A percentile compares a stretch with the other conserved stretches of the same genome.
These are phyloP conservation scores for Erebia ligea DNA, from an alignment of 2,888 invertebrate species.

Conservation along the genomic window DNA sequence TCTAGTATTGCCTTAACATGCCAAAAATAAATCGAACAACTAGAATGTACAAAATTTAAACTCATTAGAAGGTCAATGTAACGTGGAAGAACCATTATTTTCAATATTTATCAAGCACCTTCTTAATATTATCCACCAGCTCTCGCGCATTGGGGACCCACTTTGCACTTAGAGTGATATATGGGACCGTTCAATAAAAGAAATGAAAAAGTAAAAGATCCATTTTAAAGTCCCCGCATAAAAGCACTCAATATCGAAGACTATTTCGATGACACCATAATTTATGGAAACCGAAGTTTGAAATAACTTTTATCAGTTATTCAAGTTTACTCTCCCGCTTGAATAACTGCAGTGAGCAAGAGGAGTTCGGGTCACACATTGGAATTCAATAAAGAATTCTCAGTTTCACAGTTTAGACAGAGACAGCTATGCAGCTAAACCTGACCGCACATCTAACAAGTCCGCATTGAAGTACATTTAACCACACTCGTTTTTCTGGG, in stretches of 20 bases:
- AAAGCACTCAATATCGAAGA: conserved; percentile 35
- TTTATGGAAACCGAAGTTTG: conserved; percentile 39
- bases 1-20: no score
- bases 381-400: conserved; percentile 57
- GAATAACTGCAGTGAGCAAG: conserved; percentile 31
- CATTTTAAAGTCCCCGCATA: conserved; percentile 28
- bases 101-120: neutral
- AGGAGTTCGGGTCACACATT: conserved; percentile 35
- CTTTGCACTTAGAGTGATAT: conserved; percentile 23
- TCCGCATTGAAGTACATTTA: neutral
- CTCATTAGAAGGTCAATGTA: neutral
- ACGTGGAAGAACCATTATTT: neutral
- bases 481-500: neutral
- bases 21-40: no score
- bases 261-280: conserved; percentile 38
- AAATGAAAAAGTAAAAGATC: conserved; percentile 30
- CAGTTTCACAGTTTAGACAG: conserved; percentile 35
- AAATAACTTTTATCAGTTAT: conserved; percentile 38
- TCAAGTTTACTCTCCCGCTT: conserved; percentile 34
- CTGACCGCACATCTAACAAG: neutral
- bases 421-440: conserved; percentile 24
- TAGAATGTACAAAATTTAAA: neutral
- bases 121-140: neutral
- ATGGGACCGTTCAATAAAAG: conserved; percentile 28
- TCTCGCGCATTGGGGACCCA: neutral